These are phyloP conservation scores for Aleadryas rufinucha DNA, from an alignment of 2,113 vertebrate genomes.

Conservation along the genomic window DNA sequence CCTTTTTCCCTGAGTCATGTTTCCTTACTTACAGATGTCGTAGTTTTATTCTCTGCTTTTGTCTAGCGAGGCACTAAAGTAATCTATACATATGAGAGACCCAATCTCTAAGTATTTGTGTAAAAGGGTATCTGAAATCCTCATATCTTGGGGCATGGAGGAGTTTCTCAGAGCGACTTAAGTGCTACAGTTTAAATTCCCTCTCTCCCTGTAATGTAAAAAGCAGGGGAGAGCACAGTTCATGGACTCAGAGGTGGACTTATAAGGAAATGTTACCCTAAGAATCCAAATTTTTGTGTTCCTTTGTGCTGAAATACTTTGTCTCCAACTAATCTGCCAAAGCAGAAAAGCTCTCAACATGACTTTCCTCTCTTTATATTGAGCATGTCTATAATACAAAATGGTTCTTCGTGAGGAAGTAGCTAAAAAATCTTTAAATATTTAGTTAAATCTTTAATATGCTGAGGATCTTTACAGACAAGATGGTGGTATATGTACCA, in stretches of 20 bases:
- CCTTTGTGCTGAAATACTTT: background rate
- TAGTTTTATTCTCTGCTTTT: background rate
- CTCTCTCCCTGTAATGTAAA: background rate
- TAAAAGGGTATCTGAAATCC: background rate
- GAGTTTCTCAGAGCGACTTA: background rate
- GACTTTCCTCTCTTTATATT: background rate
- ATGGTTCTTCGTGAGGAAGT: background rate
- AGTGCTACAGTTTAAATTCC: background rate
- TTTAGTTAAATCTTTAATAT: background rate
- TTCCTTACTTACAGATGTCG: background rate
- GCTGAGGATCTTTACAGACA: background rate
- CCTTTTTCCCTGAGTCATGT: background rate
- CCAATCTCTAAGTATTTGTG: background rate
- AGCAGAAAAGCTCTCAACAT: background rate
- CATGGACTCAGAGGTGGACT: background rate
- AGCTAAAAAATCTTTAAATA: background rate
- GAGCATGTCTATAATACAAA: background rate
- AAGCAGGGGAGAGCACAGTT: background rate
- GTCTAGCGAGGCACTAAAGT: background rate
- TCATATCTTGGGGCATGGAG: background rate
- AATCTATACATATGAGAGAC: background rate
- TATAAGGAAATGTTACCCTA: fast-evolving
- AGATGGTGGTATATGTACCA: background rate
- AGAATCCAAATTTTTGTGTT: background rate
- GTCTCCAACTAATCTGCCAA: background rate